These are phyloP conservation scores for Pangasius sanitwongsei DNA, from an alignment of 2,797 vertebrate species.

Conservation along the genomic window DNA sequence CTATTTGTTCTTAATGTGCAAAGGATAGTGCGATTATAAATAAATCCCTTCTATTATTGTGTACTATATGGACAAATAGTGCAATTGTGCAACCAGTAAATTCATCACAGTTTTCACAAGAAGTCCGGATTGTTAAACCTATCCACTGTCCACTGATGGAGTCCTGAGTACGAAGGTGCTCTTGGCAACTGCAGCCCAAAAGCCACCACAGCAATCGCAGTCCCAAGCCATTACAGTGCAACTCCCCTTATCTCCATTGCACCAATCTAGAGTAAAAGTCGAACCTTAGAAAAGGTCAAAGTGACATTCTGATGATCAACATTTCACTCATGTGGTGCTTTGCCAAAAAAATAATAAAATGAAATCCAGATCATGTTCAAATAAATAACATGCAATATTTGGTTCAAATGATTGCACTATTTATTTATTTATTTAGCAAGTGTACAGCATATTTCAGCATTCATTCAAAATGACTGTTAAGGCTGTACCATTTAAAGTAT, in stretches of 20 bases:
- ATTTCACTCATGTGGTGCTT: neutral
- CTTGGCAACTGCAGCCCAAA: no score
- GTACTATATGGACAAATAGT: no score
- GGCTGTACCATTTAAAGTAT: neutral
- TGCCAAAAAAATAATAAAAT: neutral
- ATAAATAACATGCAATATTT: neutral
- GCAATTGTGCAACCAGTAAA: no score
- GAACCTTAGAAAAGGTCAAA: neutral
- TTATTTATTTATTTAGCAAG: neutral
- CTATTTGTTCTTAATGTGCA: neutral
- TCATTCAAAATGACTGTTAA: neutral
- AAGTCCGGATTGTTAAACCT: no score
- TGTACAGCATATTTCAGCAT: neutral
- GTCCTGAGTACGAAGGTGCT: no score
- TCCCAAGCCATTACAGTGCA: no score
- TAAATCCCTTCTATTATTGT: no score
- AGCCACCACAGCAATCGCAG: no score
- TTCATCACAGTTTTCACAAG: no score
- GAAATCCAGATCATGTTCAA: neutral
- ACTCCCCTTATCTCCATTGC: neutral
- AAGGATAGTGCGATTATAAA: no score
- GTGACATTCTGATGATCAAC: neutral
- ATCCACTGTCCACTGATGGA: no score
- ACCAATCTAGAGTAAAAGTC: slow-evolving; percentile 7
- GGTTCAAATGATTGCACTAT: neutral